These are phyloP conservation scores for Nymphalis io DNA, from an alignment of 1,140 invertebrate genomes.

Conservation along the genomic window DNA sequence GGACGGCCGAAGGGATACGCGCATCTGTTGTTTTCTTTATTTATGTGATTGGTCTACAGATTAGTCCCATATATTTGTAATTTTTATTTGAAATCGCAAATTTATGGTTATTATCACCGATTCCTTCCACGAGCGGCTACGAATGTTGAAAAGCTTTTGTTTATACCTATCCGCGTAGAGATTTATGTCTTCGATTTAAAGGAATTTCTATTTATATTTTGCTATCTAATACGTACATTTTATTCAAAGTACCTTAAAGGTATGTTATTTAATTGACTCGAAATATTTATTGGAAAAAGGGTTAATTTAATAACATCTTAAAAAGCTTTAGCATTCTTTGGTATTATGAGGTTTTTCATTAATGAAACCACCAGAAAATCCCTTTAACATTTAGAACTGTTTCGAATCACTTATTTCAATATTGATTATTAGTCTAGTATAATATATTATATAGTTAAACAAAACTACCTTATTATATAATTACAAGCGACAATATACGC, in stretches of 20 bases:
- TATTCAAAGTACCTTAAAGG: background rate
- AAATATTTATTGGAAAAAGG: background rate
- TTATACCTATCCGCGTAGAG: slow-evolving; percentile 33
- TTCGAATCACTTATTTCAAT: no score
- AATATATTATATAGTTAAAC: no score
- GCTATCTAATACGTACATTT: slow-evolving; percentile 1
- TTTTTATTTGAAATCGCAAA: slow-evolving; percentile 72
- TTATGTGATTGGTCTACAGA: slow-evolving; percentile 73
- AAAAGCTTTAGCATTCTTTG: no score
- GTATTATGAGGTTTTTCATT: no score
- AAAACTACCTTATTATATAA: background rate
- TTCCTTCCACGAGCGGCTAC: slow-evolving; percentile 30
- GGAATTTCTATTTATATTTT: slow-evolving; percentile 3
- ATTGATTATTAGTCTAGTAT: no score
- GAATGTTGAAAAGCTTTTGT: slow-evolving; percentile 30
- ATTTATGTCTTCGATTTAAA: slow-evolving; percentile 26
- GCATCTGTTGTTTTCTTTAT: slow-evolving; percentile 72
- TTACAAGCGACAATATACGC: background rate
- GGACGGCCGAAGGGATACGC: slow-evolving; percentile 48
- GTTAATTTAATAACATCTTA: no score
- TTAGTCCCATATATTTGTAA: slow-evolving; percentile 64
- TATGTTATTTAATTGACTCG: background rate
- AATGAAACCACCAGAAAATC: no score
- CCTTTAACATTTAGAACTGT: no score
- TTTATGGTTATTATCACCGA: slow-evolving; percentile 67